phyloP scores from a whole-genome alignment of 2,797 vertebrate genomes.

The Cossypha niveicapilla region DNA sequence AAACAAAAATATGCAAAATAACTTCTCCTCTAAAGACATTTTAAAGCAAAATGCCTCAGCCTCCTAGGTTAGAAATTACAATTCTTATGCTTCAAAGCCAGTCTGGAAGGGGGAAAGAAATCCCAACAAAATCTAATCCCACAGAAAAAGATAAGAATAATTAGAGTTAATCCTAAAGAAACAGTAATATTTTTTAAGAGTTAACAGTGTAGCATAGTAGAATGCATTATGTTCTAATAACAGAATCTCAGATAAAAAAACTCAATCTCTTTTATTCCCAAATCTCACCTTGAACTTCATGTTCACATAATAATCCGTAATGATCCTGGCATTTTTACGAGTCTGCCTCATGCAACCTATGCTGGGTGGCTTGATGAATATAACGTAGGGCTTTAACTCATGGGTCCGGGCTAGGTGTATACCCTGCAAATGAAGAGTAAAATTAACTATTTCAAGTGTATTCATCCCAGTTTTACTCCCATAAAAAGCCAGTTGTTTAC shows the following conservation, averaged over 20 bases:
- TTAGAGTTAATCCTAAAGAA: neutral
- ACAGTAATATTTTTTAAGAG: neutral
- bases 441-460: neutral
- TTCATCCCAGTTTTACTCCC: neutral
- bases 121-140: neutral
- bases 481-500: neutral
- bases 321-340: conserved; percentile 82
- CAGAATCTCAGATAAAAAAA: neutral
- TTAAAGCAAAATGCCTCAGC: neutral
- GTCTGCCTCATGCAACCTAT: conserved; percentile 82
- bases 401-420: conserved; percentile 84
- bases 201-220: neutral
- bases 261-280: neutral
- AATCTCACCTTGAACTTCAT: conserved; percentile 87
- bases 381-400: conserved; percentile 87
- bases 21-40: neutral
- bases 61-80: neutral
- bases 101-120: neutral
- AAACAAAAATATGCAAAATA: neutral
- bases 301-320: conserved; percentile 88
- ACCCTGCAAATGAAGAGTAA: conserved; percentile 70
- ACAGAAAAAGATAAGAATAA: neutral
- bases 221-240: neutral
- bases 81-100: neutral
- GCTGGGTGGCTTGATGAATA: conserved; percentile 91